Evolutionary conservation across 2,888 invertebrate genomes (phyloP).

Genomic region (Athalia circularis): DNA sequence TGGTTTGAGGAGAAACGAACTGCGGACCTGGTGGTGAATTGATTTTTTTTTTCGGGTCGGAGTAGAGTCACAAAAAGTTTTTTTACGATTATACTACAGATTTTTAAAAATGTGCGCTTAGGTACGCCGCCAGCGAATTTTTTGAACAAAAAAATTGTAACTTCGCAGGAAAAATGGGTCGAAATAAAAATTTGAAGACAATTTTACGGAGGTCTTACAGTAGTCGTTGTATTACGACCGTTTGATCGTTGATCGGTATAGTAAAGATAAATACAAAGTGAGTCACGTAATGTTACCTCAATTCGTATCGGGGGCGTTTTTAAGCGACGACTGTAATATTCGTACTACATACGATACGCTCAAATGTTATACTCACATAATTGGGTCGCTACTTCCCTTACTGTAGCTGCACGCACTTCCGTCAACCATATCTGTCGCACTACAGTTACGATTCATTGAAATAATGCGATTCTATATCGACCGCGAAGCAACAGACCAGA

Average conservation of each 20-base stretch:
- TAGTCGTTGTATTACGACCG: not conserved
- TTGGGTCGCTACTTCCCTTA: constrained; percentile 63
- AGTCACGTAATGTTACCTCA: constrained; percentile 5
- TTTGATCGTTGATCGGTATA: not conserved
- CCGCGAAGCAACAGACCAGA: constrained; percentile 5
- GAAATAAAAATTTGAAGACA: not conserved
- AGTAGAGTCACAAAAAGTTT: too few species aligned
- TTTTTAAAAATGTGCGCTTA: too few species aligned
- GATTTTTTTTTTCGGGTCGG: too few species aligned
- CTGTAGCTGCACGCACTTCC: constrained; percentile 60
- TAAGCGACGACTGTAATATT: not conserved
- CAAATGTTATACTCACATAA: constrained; percentile 49
- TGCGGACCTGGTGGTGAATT: too few species aligned
- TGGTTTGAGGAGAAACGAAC: too few species aligned
- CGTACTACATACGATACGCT: not conserved
- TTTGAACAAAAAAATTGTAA: too few species aligned
- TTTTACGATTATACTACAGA: too few species aligned
- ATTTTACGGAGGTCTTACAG: not conserved
- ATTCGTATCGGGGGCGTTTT: constrained; percentile 31
- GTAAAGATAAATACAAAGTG: not conserved
- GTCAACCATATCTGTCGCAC: constrained; percentile 53
- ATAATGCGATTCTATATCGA: constrained; percentile 25
- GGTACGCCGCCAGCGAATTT: too few species aligned
- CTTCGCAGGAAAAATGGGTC: too few species aligned
- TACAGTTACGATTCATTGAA: constrained; percentile 34